Base-by-base conservation (phyloP, 2,797 vertebrate genomes). In the Heliangelus exortis region DNA sequence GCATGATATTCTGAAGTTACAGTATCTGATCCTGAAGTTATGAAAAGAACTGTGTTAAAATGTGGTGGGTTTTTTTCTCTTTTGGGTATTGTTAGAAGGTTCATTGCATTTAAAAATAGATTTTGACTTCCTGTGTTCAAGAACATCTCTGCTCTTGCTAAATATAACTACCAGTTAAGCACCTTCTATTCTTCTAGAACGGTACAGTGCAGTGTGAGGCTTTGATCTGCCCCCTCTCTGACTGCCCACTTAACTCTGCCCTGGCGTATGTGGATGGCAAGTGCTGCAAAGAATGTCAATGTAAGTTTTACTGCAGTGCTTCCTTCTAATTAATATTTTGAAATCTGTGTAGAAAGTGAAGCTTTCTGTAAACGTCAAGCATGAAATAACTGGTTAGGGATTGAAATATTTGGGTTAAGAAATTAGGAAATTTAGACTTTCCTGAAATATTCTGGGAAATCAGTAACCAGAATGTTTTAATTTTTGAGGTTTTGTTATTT, bases 231-330 rank as follows among this genome's bases (percentile, higher is more conserved):
- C 98, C 98, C 21, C 87, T 96, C 63, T 97, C 98, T 94, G 98
- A 98, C 89, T 99, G 99, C 90, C 98, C 98, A 1, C 96, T 96
- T 41, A 98, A 98, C 92, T 99, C 98, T 8, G 98, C 97, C 59
- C 98, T 98, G 86, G 96, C 98, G 4, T 99, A 99, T 39, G 97
- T 99, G 96, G 98, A 99, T 95, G 99, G 98, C 86, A 98, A 98
- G 96, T 99, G 99, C 98, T 99, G 99, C 97, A 99, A 99, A 95
- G 98, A 99, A 97, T 99, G 99, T 96, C 99, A 99, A 93, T 95
- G 99, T 99, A 97, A 99, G 99, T 98, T 96, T 53, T 73, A 55
- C 41, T 75, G 31, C 65, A 36, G 50, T 76, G 66, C 45, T 77
- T 79, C 68, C 53, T 93, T 54, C 55, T 45, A 79, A 82, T 71